Evolutionary conservation across 1,140 invertebrate genomes (phyloP), one percentile per base, ranked within the genome.

Genomic region (Bombus superbus): DNA sequence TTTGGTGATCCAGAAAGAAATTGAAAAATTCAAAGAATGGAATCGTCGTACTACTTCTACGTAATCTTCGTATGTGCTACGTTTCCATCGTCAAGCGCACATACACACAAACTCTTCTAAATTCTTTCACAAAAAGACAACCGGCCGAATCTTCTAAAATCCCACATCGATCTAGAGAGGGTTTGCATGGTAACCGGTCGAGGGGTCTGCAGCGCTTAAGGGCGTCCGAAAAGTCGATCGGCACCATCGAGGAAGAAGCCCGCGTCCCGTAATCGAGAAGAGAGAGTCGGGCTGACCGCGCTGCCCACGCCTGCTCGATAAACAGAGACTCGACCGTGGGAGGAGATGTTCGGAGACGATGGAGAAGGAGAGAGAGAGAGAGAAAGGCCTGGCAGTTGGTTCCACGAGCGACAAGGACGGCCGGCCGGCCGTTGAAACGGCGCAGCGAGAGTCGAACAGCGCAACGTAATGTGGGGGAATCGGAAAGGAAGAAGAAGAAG

Each of bases 281-380:
- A 38, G 35, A 38, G 66, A 11, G 8, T 68, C 35, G 35, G 35
- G 6, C 69, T 53, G 47, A 42, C 10, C 25, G 25, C 25, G 22
- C 89, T 83, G 80, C 89, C 86, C 89, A 90, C 89, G 89, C 86
- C 44, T 57, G 89, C 77, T 90, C 88, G 86, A 91, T 84, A 90
- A 90, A 90, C 80, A 88, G 62, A 64, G 81, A 87, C 71, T 22
- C 75, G 83, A 88, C 79, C 86, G 81, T 88, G 89, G 89, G 86
- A 89, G 89, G 89, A 78, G 81, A 79, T 42, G 69, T n/a, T 82
- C 85, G 59, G 81, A 18, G 44, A 53, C n/a, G 79, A 47, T 10
- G 2, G 18, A 35, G 38, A 9, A 22, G 18, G 9, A 64, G 32
- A 44, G 18, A 78, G 44, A 53, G 71, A 73, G 32, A 53, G 18